phyloP scores from a whole-genome alignment of 2,888 invertebrate genomes.

The Dolichopus griseipennis region DNA sequence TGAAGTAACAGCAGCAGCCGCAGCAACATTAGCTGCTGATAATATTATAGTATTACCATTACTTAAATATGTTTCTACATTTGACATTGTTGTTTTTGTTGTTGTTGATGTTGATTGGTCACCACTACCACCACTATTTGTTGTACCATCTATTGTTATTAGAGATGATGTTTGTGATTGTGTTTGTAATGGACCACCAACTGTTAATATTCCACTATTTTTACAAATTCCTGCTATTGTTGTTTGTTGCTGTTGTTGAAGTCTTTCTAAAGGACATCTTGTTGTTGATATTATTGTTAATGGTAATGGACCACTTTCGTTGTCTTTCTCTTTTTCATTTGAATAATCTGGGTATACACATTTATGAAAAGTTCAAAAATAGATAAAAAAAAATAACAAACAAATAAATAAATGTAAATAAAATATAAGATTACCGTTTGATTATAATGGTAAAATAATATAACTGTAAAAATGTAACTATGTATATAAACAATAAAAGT shows the following conservation, averaged over 20 bases:
- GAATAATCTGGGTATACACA: slow-evolving; percentile 35
- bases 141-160: neutral
- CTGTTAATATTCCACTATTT: neutral
- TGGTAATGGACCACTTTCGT: slow-evolving; percentile 37
- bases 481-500: no score
- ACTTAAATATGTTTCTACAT: slow-evolving; percentile 19
- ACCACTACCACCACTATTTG: neutral
- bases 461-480: neutral
- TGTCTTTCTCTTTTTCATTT: slow-evolving; percentile 40
- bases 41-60: slow-evolving; percentile 10
- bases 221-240: slow-evolving; percentile 11
- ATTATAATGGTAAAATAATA: neutral
- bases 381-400: neutral
- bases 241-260: slow-evolving; percentile 19
- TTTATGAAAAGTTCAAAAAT: neutral
- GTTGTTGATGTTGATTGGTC: slow-evolving; percentile 10
- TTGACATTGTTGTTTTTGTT: slow-evolving; percentile 13
- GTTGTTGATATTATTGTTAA: slow-evolving; percentile 40
- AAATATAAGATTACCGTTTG: slow-evolving; percentile 10
- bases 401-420: slow-evolving; percentile 8
- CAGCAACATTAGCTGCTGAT: neutral
- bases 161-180: neutral
- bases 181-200: neutral
- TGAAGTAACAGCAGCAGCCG: slow-evolving; percentile 16
- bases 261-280: slow-evolving; percentile 32